Evolutionary conservation across 64 coral and sea anemone genomes (phyloP).

Genomic region (Orbicella faveolata): DNA sequence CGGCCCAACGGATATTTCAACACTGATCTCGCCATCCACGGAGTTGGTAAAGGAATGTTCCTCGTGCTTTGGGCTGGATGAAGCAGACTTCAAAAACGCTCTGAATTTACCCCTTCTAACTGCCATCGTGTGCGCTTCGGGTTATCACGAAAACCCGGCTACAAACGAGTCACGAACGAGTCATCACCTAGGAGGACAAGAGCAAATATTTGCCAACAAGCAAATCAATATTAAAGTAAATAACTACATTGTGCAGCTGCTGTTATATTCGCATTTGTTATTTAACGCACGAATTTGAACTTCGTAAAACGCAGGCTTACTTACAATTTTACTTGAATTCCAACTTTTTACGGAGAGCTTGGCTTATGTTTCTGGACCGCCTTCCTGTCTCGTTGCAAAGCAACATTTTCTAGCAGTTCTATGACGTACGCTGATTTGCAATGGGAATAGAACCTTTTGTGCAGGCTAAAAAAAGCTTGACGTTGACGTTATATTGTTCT

Average conservation of each 20-base stretch:
- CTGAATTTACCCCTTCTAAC: constrained; percentile 17
- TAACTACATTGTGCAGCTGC: neutral
- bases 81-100: neutral
- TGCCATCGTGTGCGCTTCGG: neutral
- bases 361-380: neutral
- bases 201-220: neutral
- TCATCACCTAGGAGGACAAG: too few relatives aligned
- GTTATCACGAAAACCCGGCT: neutral
- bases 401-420: neutral
- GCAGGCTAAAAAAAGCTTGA: constrained; percentile 14
- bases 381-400: neutral
- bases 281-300: neutral
- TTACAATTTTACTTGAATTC: neutral
- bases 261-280: neutral
- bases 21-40: neutral
- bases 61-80: neutral
- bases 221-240: neutral
- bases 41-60: constrained; percentile 29
- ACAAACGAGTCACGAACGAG: too few relatives aligned
- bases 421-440: neutral
- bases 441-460: neutral
- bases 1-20: constrained; percentile 25
- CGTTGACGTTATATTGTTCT: constrained; percentile 33
- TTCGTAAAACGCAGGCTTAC: neutral
- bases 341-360: neutral